Conservation (phyloP, 2,888 invertebrate species). For the Leucophenga montana region DNA sequence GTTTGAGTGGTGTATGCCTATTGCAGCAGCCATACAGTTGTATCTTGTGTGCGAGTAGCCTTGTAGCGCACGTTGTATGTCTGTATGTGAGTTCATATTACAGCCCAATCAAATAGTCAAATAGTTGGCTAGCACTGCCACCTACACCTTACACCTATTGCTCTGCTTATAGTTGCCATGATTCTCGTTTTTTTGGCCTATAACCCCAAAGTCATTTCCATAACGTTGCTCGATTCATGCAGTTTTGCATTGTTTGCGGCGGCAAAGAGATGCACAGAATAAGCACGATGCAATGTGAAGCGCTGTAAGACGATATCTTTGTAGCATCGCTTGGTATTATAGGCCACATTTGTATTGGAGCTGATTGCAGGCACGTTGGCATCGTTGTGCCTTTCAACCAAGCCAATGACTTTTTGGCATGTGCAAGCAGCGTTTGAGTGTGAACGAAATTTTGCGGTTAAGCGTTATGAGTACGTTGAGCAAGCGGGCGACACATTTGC, state of each 20-base stretch:
- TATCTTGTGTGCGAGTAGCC: background rate
- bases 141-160: background rate
- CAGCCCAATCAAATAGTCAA: constrained; percentile 23
- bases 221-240: constrained; percentile 13
- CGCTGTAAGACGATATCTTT: constrained; percentile 5
- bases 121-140: constrained; percentile 3
- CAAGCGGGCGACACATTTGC: too few relatives aligned
- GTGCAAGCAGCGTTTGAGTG: too few relatives aligned
- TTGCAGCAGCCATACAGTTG: background rate
- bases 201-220: constrained; percentile 22
- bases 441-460: too few relatives aligned
- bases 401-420: too few relatives aligned
- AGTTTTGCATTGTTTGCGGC: constrained; percentile 19
- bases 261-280: background rate
- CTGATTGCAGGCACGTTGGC: background rate
- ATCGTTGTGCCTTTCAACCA: background rate
- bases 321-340: background rate
- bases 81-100: constrained; percentile 4
- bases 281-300: background rate
- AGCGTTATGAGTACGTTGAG: too few relatives aligned
- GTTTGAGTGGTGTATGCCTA: background rate
- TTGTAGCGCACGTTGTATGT: constrained; percentile 2
- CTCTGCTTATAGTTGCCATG: background rate
- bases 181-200: background rate
- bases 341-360: background rate